Base-by-base conservation (phyloP, 1,140 invertebrate species). In the Aphidius gifuensis region DNA sequence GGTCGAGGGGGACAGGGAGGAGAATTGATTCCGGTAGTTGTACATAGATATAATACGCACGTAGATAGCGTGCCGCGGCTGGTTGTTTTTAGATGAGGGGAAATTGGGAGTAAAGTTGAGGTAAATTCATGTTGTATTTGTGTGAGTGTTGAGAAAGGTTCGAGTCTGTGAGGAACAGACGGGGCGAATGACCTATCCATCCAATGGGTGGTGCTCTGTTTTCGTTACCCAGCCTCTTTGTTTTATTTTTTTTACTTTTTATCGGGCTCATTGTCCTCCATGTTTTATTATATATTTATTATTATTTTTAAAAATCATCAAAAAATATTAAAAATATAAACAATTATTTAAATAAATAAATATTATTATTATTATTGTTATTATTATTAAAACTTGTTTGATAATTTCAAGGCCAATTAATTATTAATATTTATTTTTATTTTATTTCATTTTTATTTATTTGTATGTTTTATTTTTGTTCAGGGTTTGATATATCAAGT, bases 161-260 rank as follows among this genome's bases (percentile, higher is more conserved):
- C 61, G 61, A 58, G 61, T 58, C 44, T 53, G 51, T 58, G 58
- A 64, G 58, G 61, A 59, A 59, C 56, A 65, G 55, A 60, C 60
- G 64, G 55, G 61, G 65, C 62, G 65, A 66, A 66, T 66, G 65
- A 66, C 65, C 65, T 66, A 58, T 61, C 40, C 23, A 62, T 66
- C 56, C 65, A 62, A 64, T 65, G 59, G 64, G 64, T 60, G 55
- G 63, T 64, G 55, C 60, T 61, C 64, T 42, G 51, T 61, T 61
- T 48, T 61, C 50, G 53, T 51, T 47, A 40, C 38, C 45, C n/a
- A n/a, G 53, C 21, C 39, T 58, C 43, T 58, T 43, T 57, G 45
- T 58, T 42, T 61, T 48, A 56, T 58, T 50, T 62, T 55, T 60
- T 54, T 39, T 53, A 54, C 55, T 58, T 16, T 43, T 46, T 46